Percentiles rank a stretch among this genome's conserved stretches.
These are phyloP conservation scores for Diorhabda elongata DNA, from an alignment of 1,140 invertebrate species.

Conservation along the genomic window DNA sequence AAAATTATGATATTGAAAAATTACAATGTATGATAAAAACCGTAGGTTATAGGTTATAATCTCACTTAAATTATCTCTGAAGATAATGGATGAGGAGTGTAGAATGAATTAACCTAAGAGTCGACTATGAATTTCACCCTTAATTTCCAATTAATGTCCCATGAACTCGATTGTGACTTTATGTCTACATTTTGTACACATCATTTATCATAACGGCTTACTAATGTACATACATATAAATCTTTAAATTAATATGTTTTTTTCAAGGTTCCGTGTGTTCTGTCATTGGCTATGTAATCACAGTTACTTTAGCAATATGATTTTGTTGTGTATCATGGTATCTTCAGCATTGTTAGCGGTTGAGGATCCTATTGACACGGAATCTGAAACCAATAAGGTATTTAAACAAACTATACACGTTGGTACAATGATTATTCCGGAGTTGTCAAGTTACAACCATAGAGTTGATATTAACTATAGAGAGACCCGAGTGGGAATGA, in stretches of 20 bases:
- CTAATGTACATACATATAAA: not conserved
- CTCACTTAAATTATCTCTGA: too few relatives aligned
- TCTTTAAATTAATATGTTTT: not conserved
- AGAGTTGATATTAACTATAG: too few relatives aligned
- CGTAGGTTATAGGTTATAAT: too few relatives aligned
- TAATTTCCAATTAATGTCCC: not conserved
- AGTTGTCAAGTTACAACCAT: too few relatives aligned
- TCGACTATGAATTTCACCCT: too few relatives aligned
- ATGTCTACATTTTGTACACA: not conserved
- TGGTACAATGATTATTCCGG: too few relatives aligned
- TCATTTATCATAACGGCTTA: not conserved
- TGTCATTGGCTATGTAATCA: slow-evolving; percentile 97
- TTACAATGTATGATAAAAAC: too few relatives aligned
- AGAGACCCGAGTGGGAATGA: too few relatives aligned
- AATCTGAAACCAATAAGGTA: slow-evolving; percentile 70
- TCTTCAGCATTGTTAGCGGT: slow-evolving; percentile 97
- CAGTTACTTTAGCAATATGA: slow-evolving; percentile 91
- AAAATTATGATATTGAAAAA: too few relatives aligned
- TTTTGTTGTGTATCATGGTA: slow-evolving; percentile 96
- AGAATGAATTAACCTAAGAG: too few relatives aligned
- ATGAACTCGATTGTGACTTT: not conserved
- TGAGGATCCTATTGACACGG: slow-evolving; percentile 88
- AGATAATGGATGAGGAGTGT: too few relatives aligned
- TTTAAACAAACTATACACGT: too few relatives aligned
- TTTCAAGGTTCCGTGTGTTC: slow-evolving; percentile 84